Evolutionary conservation across 2,113 vertebrate species (phyloP), one percentile per base, ranked within the genome.

Genomic region (Chamaea fasciata): DNA sequence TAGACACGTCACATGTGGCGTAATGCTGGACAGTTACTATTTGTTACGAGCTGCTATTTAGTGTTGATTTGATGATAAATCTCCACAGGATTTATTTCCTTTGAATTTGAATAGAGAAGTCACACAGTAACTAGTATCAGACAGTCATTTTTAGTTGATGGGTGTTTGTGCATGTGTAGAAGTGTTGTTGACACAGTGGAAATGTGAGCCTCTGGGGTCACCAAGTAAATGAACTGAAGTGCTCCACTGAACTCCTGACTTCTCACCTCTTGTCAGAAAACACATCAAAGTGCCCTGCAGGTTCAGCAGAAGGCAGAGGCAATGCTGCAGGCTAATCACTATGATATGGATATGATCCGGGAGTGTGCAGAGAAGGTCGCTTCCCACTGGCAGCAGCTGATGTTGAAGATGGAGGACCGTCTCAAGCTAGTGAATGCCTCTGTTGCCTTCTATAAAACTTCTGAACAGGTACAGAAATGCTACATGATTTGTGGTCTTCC

Each of bases 401-500:
- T 99, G 99, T 98, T 99, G 69, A 99, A 99, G 98, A 99, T 99
- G 99, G 99, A 99, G 94, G 99, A 99, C 91, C 98, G 99, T 44
- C 99, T 99, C 76, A 99, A 99, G 96, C 99, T 99, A n/a, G 99
- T 99, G 94, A 99, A 99, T 5, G 99, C 99, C 13, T 99, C 99
- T 1, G 99, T 99, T 68, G 99, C 99, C 97, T 99, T 99, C 95
- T 99, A 99, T 96, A 99, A 99, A 97, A 99, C 99, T 26, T 99
- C 99, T 4, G 99, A 99, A 91, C 99, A 99, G 99, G 99, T 99
- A 94, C 26, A 75, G 63, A 87, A 81, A 23, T 75, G 23, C 44
- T 79, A 2, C 2, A 0, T 37, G 46, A 30, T 33, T 28, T 57
- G 10, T 30, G 18, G 18, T 56, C n/a, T 63, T 39, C 56, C 24